These are phyloP conservation scores for Hapalemur alaotrensis DNA, from an alignment of 2,797 vertebrate species.

Conservation along the genomic window DNA sequence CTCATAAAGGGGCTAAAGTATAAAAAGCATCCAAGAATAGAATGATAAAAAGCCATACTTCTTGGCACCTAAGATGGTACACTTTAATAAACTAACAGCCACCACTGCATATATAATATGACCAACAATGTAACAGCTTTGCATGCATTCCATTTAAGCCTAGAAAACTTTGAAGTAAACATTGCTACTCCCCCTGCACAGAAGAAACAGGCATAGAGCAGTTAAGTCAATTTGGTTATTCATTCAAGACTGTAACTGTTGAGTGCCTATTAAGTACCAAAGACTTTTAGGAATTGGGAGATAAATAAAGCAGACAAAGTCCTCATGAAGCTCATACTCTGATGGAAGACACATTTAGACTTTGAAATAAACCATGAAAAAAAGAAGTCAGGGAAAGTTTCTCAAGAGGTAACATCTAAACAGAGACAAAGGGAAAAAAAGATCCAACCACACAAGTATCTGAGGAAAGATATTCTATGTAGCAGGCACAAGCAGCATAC, in stretches of 20 bases:
- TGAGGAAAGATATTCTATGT: background rate
- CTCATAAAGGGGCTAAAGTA: background rate
- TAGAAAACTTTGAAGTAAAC: background rate
- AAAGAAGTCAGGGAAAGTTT: background rate
- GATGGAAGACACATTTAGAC: background rate
- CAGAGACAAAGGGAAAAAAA: background rate
- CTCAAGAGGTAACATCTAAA: background rate
- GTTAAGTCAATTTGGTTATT: background rate
- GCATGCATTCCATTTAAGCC: background rate
- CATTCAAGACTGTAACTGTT: background rate
- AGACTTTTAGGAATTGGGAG: background rate
- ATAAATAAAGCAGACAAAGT: background rate
- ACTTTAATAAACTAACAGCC: background rate
- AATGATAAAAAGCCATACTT: background rate
- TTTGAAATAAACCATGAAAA: background rate
- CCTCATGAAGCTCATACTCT: background rate
- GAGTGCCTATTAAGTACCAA: background rate
- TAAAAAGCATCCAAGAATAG: background rate
- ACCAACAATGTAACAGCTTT: background rate
- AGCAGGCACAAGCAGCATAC: background rate
- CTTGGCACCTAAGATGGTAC: background rate
- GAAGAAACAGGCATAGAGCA: background rate
- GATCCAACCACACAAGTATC: background rate
- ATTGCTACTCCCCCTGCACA: background rate
- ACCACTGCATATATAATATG: background rate